Evolutionary conservation across 2,113 vertebrate species (phyloP).

Genomic region (Phalacrocorax pelagicus): DNA sequence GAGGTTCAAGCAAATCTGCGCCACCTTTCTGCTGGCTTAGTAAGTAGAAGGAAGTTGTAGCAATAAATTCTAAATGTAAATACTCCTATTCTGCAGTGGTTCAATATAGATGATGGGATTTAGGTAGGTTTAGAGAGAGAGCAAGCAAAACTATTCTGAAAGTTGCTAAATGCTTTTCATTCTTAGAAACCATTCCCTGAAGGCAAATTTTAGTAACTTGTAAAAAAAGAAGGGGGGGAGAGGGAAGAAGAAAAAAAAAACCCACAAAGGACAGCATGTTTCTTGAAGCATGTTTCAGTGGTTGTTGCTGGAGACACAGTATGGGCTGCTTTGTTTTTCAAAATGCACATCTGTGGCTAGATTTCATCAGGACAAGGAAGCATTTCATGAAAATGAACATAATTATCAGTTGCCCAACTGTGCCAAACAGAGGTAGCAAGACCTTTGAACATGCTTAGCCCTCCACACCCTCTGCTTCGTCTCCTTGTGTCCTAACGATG

Average conservation of each 20-base stretch:
- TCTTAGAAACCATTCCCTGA: neutral
- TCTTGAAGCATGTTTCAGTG: neutral
- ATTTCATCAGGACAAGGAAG: constrained; percentile 25
- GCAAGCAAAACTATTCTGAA: neutral
- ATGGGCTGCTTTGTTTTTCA: neutral
- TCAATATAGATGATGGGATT: neutral
- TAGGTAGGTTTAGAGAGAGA: neutral
- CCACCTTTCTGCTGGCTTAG: neutral
- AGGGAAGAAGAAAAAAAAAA: neutral
- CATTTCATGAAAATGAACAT: neutral
- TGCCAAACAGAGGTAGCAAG: neutral
- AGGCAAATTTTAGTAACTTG: neutral
- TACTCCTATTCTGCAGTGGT: neutral
- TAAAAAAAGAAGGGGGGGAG: neutral
- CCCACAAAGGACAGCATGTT: neutral
- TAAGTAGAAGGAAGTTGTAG: neutral
- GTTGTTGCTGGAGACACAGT: neutral
- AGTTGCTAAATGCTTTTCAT: neutral
- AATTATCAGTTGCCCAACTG: constrained; percentile 11
- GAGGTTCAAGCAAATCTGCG: neutral
- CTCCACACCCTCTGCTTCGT: constrained; percentile 15
- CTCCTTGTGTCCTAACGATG: neutral
- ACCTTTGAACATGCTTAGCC: neutral
- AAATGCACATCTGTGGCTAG: neutral
- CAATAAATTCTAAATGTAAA: neutral